Conservation (phyloP, 2,797 vertebrate genomes). For the Sternarchorhynchus goeldii region DNA sequence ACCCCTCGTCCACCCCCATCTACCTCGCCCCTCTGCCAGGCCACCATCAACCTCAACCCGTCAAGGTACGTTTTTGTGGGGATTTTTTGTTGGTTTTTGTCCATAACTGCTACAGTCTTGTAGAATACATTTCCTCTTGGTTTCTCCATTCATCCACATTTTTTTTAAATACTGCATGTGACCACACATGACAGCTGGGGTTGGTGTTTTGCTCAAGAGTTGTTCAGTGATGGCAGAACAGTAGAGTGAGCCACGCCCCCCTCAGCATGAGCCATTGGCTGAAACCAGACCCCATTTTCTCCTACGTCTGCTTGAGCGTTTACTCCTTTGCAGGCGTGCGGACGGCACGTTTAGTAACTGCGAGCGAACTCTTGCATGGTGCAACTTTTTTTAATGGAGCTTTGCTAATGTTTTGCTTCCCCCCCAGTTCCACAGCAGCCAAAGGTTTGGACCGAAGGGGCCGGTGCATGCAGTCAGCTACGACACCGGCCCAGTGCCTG, state of each 20-base stretch:
- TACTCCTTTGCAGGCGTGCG: too few species aligned
- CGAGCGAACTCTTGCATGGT: too few species aligned
- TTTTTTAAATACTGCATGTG: too few species aligned
- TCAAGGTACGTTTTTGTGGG: constrained; percentile 48
- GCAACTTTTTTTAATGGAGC: constrained; percentile 47
- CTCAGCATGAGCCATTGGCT: too few species aligned
- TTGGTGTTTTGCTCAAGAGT: neutral
- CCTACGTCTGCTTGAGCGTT: too few species aligned
- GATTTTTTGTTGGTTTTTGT: neutral
- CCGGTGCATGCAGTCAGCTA: constrained; percentile 65
- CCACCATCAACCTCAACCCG: constrained; percentile 61
- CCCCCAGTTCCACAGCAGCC: constrained; percentile 74
- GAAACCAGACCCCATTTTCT: too few species aligned
- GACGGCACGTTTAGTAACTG: too few species aligned
- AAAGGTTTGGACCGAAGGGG: constrained; percentile 79
- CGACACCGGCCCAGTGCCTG: constrained; percentile 67
- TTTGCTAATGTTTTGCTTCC: constrained; percentile 17
- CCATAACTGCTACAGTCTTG: too few species aligned
- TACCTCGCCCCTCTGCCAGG: constrained; percentile 69
- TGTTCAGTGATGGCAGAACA: too few species aligned
- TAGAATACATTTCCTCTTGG: constrained; percentile 55
- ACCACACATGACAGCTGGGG: too few species aligned
- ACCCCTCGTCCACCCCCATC: constrained; percentile 58
- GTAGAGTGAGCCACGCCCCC: too few species aligned
- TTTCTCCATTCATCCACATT: constrained; percentile 55